phyloP scores from a whole-genome alignment of 35 echinoderm and acorn worm genomes.

The Chiridota heheva region DNA sequence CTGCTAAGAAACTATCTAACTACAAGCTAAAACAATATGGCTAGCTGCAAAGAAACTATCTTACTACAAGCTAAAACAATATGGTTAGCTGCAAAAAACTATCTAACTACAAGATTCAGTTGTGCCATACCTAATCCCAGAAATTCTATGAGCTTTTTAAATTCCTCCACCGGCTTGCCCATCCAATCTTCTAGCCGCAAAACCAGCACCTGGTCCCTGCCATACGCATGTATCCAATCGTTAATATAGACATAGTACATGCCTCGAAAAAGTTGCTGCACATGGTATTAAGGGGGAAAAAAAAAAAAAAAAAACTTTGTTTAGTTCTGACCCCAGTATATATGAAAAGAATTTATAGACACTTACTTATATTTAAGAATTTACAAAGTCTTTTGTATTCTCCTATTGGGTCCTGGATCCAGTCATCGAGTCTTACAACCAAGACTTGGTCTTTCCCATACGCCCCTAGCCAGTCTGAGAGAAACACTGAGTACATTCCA shows the following conservation, averaged over 20 bases:
- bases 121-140: conserved; percentile 24
- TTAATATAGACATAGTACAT: conserved; percentile 16
- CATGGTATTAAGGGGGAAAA: too few relatives aligned
- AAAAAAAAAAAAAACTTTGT: too few relatives aligned
- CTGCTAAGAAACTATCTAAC: not conserved
- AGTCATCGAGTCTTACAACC: conserved; percentile 9
- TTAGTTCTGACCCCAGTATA: too few relatives aligned
- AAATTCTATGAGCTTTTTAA: conserved; percentile 24
- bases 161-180: conserved; percentile 2
- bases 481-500: conserved; percentile 18
- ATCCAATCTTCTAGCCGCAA: conserved; percentile 28
- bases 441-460: conserved; percentile 13
- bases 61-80: not conserved
- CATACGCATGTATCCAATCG: conserved; percentile 36
- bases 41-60: not conserved
- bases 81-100: not conserved
- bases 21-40: not conserved
- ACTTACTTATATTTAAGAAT: conserved; percentile 36
- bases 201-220: conserved; percentile 6
- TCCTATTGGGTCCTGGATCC: conserved; percentile 14
- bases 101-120: not conserved
- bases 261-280: conserved; percentile 32
- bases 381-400: conserved; percentile 15
- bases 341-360: too few relatives aligned
- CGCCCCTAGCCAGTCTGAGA: conserved; percentile 25